Base-by-base conservation (phyloP, 1,140 invertebrate genomes). In the Metaphire vulgaris region DNA sequence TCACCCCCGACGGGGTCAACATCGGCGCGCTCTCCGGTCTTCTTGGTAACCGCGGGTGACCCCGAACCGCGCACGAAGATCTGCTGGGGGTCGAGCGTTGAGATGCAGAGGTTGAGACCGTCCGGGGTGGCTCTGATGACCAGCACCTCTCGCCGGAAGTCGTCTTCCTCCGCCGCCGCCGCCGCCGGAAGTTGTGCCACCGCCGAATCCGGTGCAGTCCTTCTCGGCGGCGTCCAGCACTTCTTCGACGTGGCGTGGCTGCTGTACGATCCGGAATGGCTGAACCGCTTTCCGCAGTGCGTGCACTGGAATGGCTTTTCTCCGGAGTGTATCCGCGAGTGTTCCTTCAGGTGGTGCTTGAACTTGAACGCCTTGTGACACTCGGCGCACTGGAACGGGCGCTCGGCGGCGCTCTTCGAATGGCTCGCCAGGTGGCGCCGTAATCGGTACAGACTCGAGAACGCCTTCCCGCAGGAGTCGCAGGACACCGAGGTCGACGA, bases 331-430 rank as follows among this genome's bases (percentile, higher is more conserved):
- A 99, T 99, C 74, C 97, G 91, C 78, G 97, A 91, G 85, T 99
- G 97, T 86, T 99, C 84, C 79, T 98, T 98, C 65, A 98, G 90
- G 84, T 99, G 97, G 88, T 99, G 97, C 87, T 88, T 98, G 86
- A 98, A 99, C 87, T 99, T 99, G 89, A 99, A 99, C 26, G 97
- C 97, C 87, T 99, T 99, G 79, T 95, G 94, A 87, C 98, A 99
- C 85, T 98, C 92, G 74, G 92, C 92, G 87, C 97, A 99, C 87
- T 99, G 98, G 89, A 97, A 99, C 41, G 41, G 41, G 21, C 41
- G 41, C 6, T 56, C 41, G 21, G 41, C 41, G 41, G 6, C 41
- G 41, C 21, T 56, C 41, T 56, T 56, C 41, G 41, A 56, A 56
- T 56, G 41, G 21, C 41, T 56, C 41, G 41, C 41, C 41, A 56